A percentile compares a stretch with the other conserved stretches of the same genome.
Evolutionary conservation across 1,140 invertebrate species (phyloP).

Genomic region (Papilio glaucus): DNA sequence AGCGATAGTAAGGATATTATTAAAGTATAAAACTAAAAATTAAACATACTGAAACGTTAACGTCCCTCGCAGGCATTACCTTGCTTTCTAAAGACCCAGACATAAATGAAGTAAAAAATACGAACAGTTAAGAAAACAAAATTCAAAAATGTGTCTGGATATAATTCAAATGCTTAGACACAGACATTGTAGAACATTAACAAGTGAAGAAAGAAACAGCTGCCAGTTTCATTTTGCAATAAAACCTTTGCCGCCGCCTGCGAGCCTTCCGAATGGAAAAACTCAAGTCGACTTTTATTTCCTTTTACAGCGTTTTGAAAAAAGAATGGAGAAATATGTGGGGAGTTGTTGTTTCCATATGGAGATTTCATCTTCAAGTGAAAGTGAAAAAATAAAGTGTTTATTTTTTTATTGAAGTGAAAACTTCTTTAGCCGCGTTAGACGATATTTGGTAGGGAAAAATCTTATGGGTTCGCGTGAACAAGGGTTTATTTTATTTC

Average conservation of each 20-base stretch:
- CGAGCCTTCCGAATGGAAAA: conserved; percentile 4
- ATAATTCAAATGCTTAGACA: not conserved
- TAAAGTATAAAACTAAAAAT: not conserved
- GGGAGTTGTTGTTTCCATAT: not conserved
- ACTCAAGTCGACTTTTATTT: conserved; percentile 17
- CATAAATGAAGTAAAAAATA: not conserved
- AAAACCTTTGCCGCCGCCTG: not conserved
- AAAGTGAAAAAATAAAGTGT: not conserved
- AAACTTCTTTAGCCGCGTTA: too few species aligned
- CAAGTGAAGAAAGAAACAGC: conserved; percentile 19
- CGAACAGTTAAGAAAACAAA: not conserved
- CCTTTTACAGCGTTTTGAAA: conserved; percentile 1
- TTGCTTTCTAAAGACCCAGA: not conserved
- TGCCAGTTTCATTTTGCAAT: conserved; percentile 17
- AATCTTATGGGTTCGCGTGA: too few species aligned
- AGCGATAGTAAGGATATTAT: too few species aligned
- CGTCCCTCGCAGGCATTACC: too few species aligned
- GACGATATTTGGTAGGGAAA: too few species aligned
- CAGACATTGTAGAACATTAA: not conserved
- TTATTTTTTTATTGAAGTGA: too few species aligned
- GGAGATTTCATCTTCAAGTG: not conserved
- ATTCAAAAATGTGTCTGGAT: not conserved
- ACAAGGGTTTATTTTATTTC: too few species aligned
- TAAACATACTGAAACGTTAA: too few species aligned
- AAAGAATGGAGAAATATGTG: not conserved